phyloP scores from a whole-genome alignment of 2,888 invertebrate genomes.

The Polylopha cassiicola region DNA sequence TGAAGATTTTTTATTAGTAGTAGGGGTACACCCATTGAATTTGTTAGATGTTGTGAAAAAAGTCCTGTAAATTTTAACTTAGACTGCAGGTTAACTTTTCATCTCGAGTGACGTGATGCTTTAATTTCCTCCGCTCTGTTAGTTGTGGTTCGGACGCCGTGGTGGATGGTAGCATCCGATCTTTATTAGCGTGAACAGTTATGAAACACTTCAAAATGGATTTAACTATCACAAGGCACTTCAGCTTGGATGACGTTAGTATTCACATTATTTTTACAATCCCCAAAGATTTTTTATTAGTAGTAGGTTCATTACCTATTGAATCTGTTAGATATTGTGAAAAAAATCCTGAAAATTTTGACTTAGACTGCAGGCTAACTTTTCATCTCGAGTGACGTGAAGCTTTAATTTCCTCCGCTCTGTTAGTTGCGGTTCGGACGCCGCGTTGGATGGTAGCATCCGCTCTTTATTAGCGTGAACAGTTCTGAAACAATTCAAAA shows the following conservation, averaged over 20 bases:
- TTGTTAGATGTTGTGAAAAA: no score
- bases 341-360: no score
- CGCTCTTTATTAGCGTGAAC: background rate
- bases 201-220: background rate
- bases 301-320: background rate
- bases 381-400: conserved; percentile 22
- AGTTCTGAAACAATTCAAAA: background rate
- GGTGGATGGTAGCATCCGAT: conserved; percentile 31
- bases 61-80: no score
- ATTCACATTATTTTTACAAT: background rate
- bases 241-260: no score
- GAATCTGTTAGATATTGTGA: no score
- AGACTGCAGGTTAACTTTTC: background rate
- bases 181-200: background rate
- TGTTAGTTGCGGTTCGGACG: conserved; percentile 44
- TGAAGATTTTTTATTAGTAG: background rate
- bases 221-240: no score
- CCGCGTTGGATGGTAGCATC: conserved; percentile 33
- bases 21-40: background rate
- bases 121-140: conserved; percentile 42
- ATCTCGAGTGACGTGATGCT: conserved; percentile 26
- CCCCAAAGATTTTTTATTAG: background rate
- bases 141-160: conserved; percentile 42
- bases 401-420: conserved; percentile 41
- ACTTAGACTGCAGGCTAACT: conserved; percentile 10